Base-by-base conservation (phyloP, 2,797 vertebrate genomes). In the Melanotaenia parkinsoni region DNA sequence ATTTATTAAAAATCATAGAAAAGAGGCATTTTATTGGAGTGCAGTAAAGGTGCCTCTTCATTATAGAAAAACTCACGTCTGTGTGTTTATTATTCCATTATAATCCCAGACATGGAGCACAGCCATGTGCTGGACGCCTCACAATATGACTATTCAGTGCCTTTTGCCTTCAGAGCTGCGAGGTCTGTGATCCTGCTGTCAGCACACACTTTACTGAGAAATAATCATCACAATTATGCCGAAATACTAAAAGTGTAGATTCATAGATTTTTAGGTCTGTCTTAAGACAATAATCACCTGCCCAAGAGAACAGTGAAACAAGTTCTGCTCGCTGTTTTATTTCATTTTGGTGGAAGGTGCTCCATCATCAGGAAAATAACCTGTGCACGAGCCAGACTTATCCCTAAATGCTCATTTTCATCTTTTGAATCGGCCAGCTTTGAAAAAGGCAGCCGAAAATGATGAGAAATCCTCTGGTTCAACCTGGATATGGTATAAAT, bases 41-140 rank as follows among this genome's bases (percentile, higher is more conserved):
- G 24, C 56, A 5, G 66, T 60, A 24, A 30, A 67, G 82, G 72
- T 79, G 70, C 45, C 72, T 74, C 37, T 40, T 61, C 58, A 72
- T 83, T 79, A 81, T 78, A 65, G 18, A 77, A 62, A 69, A 75
- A 74, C 53, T 71, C 74, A 77, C 76, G 51, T 80, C 63, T 79
- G 71, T 54, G 72, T 79, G 85, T 87, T 84, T 77, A 76, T 56
- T 54, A 58, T 74, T 71, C 61, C 70, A 74, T 81, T 62, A 65
- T 77, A 80, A 68, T 56, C 51, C 77, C 83, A 84, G 86, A 83
- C 67, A 14, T 77, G 82, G 84, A 83, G 66, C 30, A 9, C 76
- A 14, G 81, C 78, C 81, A 78, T 63, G 70, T 53, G 81, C 75
- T 68, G 80, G 28, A 74, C 64, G 75, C 22, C 50, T 30, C 40